Evolutionary conservation across 2,797 vertebrate genomes (phyloP).

Genomic region (Trematomus bernacchii): DNA sequence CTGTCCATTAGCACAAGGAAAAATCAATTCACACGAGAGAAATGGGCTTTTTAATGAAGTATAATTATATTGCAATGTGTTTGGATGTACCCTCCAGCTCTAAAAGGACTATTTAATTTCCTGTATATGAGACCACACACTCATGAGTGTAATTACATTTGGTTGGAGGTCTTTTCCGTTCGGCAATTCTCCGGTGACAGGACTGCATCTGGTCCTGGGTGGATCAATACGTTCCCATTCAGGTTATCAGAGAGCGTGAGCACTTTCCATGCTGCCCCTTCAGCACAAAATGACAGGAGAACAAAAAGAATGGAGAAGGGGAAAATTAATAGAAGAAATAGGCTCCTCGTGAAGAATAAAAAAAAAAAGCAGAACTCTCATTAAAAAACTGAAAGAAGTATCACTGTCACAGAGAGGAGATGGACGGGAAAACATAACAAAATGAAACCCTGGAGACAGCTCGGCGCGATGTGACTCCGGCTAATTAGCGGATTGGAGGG

Average conservation of each 20-base stretch:
- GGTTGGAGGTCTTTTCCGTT: constrained; percentile 48
- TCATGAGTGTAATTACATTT: constrained; percentile 70
- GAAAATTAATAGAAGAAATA: constrained; percentile 11
- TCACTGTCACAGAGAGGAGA: constrained; percentile 50
- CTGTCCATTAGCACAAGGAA: constrained; percentile 70
- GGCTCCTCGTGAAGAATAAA: constrained; percentile 1
- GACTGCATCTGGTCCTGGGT: constrained; percentile 25
- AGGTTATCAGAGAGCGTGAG: constrained; percentile 61
- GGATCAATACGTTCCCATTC: constrained; percentile 66
- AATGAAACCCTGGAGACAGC: constrained; percentile 50
- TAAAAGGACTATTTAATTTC: constrained; percentile 66
- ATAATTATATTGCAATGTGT: constrained; percentile 70
- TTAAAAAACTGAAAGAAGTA: constrained; percentile 67
- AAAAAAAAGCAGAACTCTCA: constrained; percentile 58
- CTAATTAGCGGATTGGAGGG: constrained; percentile 61
- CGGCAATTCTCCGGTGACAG: constrained; percentile 40
- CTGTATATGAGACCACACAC: constrained; percentile 62
- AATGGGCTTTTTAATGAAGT: constrained; percentile 73
- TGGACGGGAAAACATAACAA: constrained; percentile 9
- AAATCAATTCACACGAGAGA: constrained; percentile 74
- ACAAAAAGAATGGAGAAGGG: background rate
- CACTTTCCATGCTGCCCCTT: constrained; percentile 8
- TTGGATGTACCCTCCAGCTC: constrained; percentile 59
- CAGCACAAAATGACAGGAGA: constrained; percentile 29
- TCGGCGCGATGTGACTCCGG: constrained; percentile 30